Evolutionary conservation across 1,140 invertebrate species (phyloP).

Genomic region (Heterodera schachtii): DNA sequence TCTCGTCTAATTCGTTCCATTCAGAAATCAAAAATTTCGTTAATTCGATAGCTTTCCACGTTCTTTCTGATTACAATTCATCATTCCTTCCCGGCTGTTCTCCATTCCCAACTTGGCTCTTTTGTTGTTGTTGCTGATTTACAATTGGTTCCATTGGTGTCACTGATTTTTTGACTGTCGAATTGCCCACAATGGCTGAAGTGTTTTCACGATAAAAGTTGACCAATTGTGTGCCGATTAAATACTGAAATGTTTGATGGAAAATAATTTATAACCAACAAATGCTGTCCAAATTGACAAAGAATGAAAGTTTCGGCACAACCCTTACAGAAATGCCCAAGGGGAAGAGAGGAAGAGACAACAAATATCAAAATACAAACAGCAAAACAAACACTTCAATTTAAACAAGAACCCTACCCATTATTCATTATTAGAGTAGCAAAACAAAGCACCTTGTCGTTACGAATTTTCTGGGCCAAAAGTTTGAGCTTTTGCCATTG

Average conservation of each 20-base stretch:
- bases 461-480: constrained; percentile 96
- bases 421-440: too few relatives aligned
- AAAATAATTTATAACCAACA: neutral
- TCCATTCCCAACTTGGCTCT: neutral
- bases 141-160: neutral
- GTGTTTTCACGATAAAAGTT: constrained; percentile 72
- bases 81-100: neutral
- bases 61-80: neutral
- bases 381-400: too few relatives aligned
- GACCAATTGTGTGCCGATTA: constrained; percentile 78
- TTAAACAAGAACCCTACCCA: too few relatives aligned
- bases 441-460: constrained; percentile 77
- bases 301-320: neutral
- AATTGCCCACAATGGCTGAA: neutral
- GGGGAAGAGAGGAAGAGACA: too few relatives aligned
- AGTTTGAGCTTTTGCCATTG: constrained; percentile 88
- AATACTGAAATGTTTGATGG: constrained; percentile 2
- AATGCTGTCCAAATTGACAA: neutral
- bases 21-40: too few relatives aligned
- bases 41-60: too few relatives aligned
- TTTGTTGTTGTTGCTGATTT: neutral
- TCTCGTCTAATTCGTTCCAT: too few relatives aligned
- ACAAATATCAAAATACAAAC: too few relatives aligned
- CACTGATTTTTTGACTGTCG: neutral
- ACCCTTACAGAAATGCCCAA: too few relatives aligned